phyloP scores from a whole-genome alignment of 2,797 vertebrate species.

The Hemibagrus guttatus region DNA sequence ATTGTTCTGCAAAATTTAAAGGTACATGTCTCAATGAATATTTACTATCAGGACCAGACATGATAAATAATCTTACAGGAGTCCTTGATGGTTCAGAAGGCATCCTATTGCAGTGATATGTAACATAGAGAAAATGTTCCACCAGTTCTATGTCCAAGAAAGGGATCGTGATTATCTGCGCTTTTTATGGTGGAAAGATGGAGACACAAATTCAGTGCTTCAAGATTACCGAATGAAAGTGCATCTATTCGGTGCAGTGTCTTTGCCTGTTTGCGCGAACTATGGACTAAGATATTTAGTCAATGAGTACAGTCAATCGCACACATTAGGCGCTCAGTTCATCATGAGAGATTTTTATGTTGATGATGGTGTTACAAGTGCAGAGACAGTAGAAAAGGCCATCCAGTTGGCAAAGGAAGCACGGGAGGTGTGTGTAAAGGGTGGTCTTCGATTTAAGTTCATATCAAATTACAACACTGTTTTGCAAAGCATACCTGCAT shows the following conservation, averaged over 20 bases:
- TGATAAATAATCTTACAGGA: background rate
- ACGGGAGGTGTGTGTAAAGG: background rate
- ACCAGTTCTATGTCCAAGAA: background rate
- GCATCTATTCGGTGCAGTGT: background rate
- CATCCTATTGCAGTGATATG: background rate
- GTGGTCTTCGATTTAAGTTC: background rate
- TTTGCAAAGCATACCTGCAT: background rate
- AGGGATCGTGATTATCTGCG: background rate
- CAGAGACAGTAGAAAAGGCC: too few relatives aligned
- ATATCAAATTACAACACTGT: background rate
- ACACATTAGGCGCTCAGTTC: background rate
- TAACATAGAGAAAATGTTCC: too few relatives aligned
- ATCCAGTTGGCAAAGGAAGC: background rate
- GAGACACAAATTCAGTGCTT: background rate
- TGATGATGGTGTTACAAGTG: too few relatives aligned
- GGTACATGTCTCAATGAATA: slow-evolving; percentile 3
- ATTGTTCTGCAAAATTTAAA: too few relatives aligned
- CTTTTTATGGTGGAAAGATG: background rate
- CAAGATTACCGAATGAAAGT: background rate
- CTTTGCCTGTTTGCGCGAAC: background rate
- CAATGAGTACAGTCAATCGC: background rate
- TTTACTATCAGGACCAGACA: background rate
- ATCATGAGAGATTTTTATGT: too few relatives aligned
- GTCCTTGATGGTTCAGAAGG: background rate
- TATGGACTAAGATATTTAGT: background rate